phyloP scores from a whole-genome alignment of 2,113 vertebrate species.

The Dasyurus viverrinus region DNA sequence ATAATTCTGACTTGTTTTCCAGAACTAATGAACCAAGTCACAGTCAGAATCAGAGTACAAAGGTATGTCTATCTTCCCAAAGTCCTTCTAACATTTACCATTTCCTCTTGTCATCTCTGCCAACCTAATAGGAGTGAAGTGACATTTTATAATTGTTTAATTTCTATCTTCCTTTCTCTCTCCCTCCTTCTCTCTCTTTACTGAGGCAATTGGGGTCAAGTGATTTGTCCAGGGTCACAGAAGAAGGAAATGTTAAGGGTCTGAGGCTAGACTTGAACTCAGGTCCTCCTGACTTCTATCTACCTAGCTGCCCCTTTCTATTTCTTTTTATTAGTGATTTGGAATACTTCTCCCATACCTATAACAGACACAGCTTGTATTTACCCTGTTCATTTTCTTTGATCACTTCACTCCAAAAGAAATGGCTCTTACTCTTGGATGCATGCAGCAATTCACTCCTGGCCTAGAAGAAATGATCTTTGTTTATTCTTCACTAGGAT shows the following conservation, averaged over 20 bases:
- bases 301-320: too few relatives aligned
- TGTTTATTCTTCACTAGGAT: neutral
- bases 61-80: neutral
- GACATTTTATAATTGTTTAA: neutral
- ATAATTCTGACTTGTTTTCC: neutral
- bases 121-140: too few relatives aligned
- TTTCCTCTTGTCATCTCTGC: neutral
- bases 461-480: neutral
- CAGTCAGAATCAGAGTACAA: neutral
- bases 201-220: too few relatives aligned
- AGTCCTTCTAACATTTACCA: neutral
- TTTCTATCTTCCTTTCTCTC: too few relatives aligned
- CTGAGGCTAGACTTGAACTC: too few relatives aligned
- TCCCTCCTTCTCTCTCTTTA: too few relatives aligned
- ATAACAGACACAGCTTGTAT: neutral
- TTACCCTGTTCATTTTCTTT: neutral
- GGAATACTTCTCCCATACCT: neutral
- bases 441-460: neutral
- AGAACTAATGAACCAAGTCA: neutral
- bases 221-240: too few relatives aligned
- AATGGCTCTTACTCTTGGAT: neutral
- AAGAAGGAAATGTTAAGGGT: too few relatives aligned
- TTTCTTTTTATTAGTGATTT: neutral
- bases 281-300: too few relatives aligned
- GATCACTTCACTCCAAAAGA: neutral